Base-by-base conservation (phyloP, 1,140 invertebrate genomes). In the Halotydeus destructor region DNA sequence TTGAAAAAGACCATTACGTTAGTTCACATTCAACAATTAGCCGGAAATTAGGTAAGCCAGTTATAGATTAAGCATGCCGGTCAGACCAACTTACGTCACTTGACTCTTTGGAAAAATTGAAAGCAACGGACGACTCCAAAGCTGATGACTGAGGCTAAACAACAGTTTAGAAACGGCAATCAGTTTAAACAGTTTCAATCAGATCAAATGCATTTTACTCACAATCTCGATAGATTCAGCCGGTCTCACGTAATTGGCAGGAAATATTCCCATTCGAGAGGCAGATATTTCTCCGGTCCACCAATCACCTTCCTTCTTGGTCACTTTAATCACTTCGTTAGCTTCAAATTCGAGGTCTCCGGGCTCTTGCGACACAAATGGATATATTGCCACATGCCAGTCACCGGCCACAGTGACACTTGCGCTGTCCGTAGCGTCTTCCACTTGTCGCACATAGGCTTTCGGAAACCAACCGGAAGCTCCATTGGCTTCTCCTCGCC, bases 261-360 rank as follows among this genome's bases (percentile, higher is more conserved):
- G 93, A 61, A 98, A 98, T 47, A 97, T 88, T 18, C 93, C 93
- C 11, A 67, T 71, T 47, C 74, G 72, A 32, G 36, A 30, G 18
- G 22, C 14, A n/a, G 5, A 12, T 50, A 91, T 75, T 37, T 69
- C 71, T 27, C 93, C 93, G 8, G 86, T 93, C 91, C 91, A 97
- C 91, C 91, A 97, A 56, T 97, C 88, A 5, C 85, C 88, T 48
- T 93, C 84, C 49, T 80, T 76, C 49, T 86, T 76, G 3, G 71
- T 69, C 1, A 93, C 84, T 45, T 74, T 64, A 40, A 98, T 78
- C 43, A 79, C 67, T 59, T 97, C 89, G 1, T 86, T 86, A 41
- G 76, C 78, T 51, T 79, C 74, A 57, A 98, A 94, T 34, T 66
- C 76, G 25, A 98, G 64, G 65, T 98, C 93, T 6, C 84, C 86